Conservation (phyloP, 2,888 invertebrate species). For the Dromius quadrimaculatus region DNA sequence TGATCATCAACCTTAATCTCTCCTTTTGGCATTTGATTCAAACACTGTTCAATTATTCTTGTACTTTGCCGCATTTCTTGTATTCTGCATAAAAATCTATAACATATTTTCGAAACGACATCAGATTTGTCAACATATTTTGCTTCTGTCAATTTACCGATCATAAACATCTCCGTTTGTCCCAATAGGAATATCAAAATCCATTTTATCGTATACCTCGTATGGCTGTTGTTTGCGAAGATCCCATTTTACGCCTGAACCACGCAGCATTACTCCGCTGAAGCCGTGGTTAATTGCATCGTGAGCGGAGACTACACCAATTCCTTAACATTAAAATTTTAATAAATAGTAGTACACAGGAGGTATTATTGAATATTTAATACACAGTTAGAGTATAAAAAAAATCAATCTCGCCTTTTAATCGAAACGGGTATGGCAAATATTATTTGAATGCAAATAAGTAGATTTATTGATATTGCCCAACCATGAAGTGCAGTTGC, state of each 20-base stretch:
- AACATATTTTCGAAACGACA: neutral
- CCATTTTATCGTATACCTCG: slow-evolving; percentile 83
- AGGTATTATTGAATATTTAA: no score
- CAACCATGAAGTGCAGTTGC: no score
- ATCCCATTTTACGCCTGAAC: slow-evolving; percentile 90
- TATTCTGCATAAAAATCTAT: slow-evolving; percentile 72
- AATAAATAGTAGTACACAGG: no score
- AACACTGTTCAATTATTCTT: slow-evolving; percentile 82
- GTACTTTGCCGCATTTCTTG: slow-evolving; percentile 84
- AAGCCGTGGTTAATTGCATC: slow-evolving; percentile 82
- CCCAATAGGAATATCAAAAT: slow-evolving; percentile 88
- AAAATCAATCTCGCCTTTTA: no score
- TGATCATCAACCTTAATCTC: slow-evolving; percentile 84
- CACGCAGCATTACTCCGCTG: slow-evolving; percentile 83
- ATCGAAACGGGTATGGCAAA: no score
- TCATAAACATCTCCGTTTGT: slow-evolving; percentile 88
- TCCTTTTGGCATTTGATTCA: slow-evolving; percentile 86
- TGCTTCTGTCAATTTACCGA: slow-evolving; percentile 65
- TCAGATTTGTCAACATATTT: slow-evolving; percentile 1
- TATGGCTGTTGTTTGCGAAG: slow-evolving; percentile 85
- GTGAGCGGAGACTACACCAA: slow-evolving; percentile 79
- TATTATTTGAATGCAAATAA: no score
- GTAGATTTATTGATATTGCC: no score
- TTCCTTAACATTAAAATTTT: slow-evolving; percentile 67
- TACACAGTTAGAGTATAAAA: no score